Conservation (phyloP, 2,888 invertebrate species). For the Agonopterix alstromeriana region DNA sequence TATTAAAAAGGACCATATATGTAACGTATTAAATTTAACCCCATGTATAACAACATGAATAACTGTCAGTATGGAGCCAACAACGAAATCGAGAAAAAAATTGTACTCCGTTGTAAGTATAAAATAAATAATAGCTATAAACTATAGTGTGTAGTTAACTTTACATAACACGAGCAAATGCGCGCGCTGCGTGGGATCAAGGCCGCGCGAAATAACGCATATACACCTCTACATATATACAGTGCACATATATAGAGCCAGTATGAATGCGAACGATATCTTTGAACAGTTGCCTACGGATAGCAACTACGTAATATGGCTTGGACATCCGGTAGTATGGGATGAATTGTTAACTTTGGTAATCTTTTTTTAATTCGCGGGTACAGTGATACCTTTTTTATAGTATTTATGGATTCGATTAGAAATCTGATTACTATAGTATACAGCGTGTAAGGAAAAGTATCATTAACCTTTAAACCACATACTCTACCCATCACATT, state of each 20-base stretch:
- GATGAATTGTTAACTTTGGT: neutral
- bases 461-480: too few relatives aligned
- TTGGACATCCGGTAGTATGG: slow-evolving; percentile 42
- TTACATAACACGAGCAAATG: slow-evolving; percentile 60
- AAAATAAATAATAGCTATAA: neutral
- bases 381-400: too few relatives aligned
- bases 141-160: slow-evolving; percentile 35
- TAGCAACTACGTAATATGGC: slow-evolving; percentile 22
- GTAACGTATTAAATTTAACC: too few relatives aligned
- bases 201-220: slow-evolving; percentile 55
- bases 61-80: too few relatives aligned
- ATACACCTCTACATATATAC: slow-evolving; percentile 6
- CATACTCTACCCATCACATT: too few relatives aligned
- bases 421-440: too few relatives aligned
- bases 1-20: too few relatives aligned
- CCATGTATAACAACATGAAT: too few relatives aligned
- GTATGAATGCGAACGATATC: slow-evolving; percentile 24
- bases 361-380: too few relatives aligned
- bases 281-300: slow-evolving; percentile 40
- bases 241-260: slow-evolving; percentile 15
- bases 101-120: neutral
- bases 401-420: too few relatives aligned
- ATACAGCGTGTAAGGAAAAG: too few relatives aligned
- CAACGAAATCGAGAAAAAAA: too few relatives aligned
- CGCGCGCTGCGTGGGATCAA: slow-evolving; percentile 68